Conservation (phyloP, 1,140 invertebrate genomes). For the Tetramorium simillimum region DNA sequence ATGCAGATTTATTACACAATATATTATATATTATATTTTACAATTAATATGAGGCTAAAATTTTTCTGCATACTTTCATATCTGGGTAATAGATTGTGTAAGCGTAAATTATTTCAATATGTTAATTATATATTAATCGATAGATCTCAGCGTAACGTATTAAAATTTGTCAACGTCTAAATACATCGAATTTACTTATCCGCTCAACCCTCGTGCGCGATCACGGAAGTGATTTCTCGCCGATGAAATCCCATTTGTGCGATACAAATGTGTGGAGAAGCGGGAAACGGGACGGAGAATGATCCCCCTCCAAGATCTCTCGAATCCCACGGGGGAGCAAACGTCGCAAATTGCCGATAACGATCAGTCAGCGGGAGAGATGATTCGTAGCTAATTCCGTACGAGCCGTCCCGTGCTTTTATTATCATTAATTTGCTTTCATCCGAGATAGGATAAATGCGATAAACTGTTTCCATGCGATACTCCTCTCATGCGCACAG, state of each 20-base stretch:
- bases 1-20: too few relatives aligned
- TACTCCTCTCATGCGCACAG: not conserved
- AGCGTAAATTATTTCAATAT: not conserved
- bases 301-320: constrained; percentile 39
- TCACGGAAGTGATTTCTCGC: constrained; percentile 43
- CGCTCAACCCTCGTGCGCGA: not conserved
- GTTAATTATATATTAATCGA: not conserved
- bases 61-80: too few relatives aligned
- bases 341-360: constrained; percentile 71
- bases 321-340: constrained; percentile 59
- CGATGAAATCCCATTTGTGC: constrained; percentile 60
- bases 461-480: constrained; percentile 22
- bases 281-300: not conserved
- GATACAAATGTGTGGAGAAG: constrained; percentile 6
- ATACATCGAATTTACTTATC: not conserved
- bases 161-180: not conserved
- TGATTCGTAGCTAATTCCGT: constrained; percentile 61
- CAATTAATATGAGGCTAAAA: too few relatives aligned
- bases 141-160: not conserved
- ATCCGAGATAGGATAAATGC: constrained; percentile 58
- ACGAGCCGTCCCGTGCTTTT: constrained; percentile 32
- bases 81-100: not conserved
- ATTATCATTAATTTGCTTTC: constrained; percentile 67
- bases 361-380: constrained; percentile 57
- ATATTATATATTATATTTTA: too few relatives aligned